Conservation (phyloP, 2,797 vertebrate species). For the Erethizon dorsatum region DNA sequence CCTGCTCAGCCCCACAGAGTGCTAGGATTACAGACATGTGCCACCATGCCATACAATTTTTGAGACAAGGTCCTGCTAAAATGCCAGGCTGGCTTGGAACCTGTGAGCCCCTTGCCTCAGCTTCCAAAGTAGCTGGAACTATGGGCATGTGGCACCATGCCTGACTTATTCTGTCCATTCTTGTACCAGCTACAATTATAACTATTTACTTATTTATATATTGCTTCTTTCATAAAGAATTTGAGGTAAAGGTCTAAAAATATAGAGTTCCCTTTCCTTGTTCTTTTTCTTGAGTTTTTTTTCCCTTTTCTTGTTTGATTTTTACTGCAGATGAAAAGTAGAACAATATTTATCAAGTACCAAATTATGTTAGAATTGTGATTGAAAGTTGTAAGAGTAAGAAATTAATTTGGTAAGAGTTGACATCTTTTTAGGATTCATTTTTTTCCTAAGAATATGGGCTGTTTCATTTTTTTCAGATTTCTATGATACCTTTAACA, state of each 20-base stretch:
- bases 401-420: conserved; percentile 68
- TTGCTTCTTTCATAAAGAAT: conserved; percentile 25
- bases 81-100: background rate
- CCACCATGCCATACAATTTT: background rate
- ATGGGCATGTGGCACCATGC: background rate
- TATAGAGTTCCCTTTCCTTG: background rate
- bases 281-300: background rate
- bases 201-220: conserved; percentile 10
- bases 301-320: conserved; percentile 36
- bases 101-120: background rate
- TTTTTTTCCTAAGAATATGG: background rate
- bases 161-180: conserved; percentile 36
- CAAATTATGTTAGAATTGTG: conserved; percentile 45
- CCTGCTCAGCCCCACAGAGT: background rate
- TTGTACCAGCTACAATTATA: background rate
- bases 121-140: background rate
- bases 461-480: conserved; percentile 3
- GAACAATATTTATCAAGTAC: conserved; percentile 63
- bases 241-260: conserved; percentile 39
- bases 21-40: background rate
- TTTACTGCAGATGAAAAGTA: conserved; percentile 48
- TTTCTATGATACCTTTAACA: background rate
- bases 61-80: background rate
- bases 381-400: conserved; percentile 58
- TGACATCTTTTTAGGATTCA: conserved; percentile 7